Base-by-base conservation (phyloP, 2,888 invertebrate species). In the Heliconius hortense region DNA sequence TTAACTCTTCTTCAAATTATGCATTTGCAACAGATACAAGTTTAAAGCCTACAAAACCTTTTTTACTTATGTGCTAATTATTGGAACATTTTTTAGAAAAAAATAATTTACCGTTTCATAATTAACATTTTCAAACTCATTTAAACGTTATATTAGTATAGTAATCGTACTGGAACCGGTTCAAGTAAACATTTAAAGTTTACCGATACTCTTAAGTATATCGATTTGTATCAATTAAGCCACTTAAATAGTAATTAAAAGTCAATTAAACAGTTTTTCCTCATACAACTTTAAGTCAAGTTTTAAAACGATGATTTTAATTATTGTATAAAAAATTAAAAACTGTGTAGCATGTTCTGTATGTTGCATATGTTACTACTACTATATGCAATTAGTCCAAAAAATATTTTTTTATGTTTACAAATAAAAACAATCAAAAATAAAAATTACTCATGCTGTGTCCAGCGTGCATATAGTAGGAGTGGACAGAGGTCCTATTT, bases 181-280 rank as follows among this genome's bases (percentile, higher is more conserved):
- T 8, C 69, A 56, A 31, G 69, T 69, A 21, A 69, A 56, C n/a
- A 69, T 69, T 56, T 31, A 69, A 53, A 31, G 53, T 69, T 53
- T 24, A 71, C 60, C 56, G 59, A 59, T 59, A 10, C 56, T 39
- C 71, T 70, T 64, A 70, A 64, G 26, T 53, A 28, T 70, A 70
- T 56, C 64, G 64, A 75, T 75, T 75, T 75, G 64, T 75, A 64
- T 28, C 74, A 64, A 75, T 79, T 78, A 78, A 78, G 63, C 53
- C 62, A 73, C 70, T 77, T 67, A 28, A 60, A 63, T 26, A 11
- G 60, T 31, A 64, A 72, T 72, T 69, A 43, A 74, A 59, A 63
- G 59, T 28, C 43, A 71, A 59, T 75, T 70, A 71, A 59, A 39
- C 18, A 43, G 26, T 43, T 59, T 64, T 64, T 64, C 63, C 71